Percentiles rank a stretch among this genome's conserved stretches.
These are phyloP conservation scores for Engraulis encrasicolus DNA, from an alignment of 2,113 vertebrate species.

Conservation along the genomic window DNA sequence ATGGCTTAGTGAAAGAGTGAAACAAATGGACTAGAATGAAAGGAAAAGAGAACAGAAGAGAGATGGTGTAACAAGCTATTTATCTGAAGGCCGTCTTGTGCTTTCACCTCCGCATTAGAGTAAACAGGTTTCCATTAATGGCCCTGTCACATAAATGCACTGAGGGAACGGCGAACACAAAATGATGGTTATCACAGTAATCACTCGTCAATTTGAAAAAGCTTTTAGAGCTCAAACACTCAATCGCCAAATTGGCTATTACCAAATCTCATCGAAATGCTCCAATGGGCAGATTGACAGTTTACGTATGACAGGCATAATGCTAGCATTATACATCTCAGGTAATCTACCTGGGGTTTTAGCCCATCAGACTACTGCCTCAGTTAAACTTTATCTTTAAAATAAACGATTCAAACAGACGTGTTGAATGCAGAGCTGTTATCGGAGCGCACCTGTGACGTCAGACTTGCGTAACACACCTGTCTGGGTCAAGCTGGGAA, in stretches of 20 bases:
- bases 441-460: too few relatives aligned
- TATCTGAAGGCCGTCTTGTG: constrained; percentile 48
- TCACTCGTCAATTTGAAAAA: constrained; percentile 47
- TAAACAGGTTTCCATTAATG: constrained; percentile 58
- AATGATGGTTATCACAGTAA: constrained; percentile 61
- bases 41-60: constrained; percentile 6
- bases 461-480: too few relatives aligned
- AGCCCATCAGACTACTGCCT: background rate
- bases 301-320: background rate
- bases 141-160: constrained; percentile 47
- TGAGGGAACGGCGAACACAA: constrained; percentile 43
- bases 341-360: constrained; percentile 4
- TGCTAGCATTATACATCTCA: background rate
- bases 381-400: too few relatives aligned
- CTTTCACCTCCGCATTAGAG: constrained; percentile 49
- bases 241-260: constrained; percentile 51
- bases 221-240: constrained; percentile 48
- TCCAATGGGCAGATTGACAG: constrained; percentile 5
- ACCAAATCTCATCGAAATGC: constrained; percentile 48
- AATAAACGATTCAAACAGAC: too few relatives aligned
- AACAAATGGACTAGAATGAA: background rate
- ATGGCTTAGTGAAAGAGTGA: background rate
- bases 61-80: constrained; percentile 48
- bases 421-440: too few relatives aligned
- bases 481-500: too few relatives aligned